Evolutionary conservation across 2,797 vertebrate species (phyloP).

Genomic region (Chaunax sp.): DNA sequence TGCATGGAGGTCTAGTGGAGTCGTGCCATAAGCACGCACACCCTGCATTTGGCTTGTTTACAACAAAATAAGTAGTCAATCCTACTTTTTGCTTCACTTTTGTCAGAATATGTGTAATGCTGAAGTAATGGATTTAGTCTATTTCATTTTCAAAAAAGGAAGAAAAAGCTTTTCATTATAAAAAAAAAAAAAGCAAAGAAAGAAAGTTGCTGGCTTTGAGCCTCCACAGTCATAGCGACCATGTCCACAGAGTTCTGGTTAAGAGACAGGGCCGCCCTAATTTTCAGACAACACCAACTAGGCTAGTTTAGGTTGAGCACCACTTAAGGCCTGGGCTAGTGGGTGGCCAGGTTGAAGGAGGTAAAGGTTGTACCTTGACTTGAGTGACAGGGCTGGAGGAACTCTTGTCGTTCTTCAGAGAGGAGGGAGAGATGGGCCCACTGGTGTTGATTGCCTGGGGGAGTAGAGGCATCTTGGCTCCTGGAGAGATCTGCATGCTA

Average conservation of each 20-base stretch:
- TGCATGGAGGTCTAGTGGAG: slow-evolving; percentile 68
- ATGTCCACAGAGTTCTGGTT: slow-evolving; percentile 81
- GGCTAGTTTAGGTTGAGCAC: slow-evolving; percentile 71
- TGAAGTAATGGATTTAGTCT: slow-evolving; percentile 51
- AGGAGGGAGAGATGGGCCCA: slow-evolving; percentile 94
- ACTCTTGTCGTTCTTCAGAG: slow-evolving; percentile 98
- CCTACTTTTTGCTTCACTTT: slow-evolving; percentile 45
- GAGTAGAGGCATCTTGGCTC: slow-evolving; percentile 97
- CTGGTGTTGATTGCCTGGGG: slow-evolving; percentile 92
- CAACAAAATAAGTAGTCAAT: slow-evolving; percentile 45
- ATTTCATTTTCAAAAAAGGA: slow-evolving; percentile 38
- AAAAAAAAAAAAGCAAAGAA: slow-evolving; percentile 42
- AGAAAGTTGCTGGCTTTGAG: slow-evolving; percentile 78
- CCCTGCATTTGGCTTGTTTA: slow-evolving; percentile 68
- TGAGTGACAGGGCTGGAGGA: slow-evolving; percentile 96
- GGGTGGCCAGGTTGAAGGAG: slow-evolving; percentile 49
- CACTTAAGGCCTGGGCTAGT: slow-evolving; percentile 53
- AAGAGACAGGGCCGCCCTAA: slow-evolving; percentile 52
- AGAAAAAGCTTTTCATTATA: slow-evolving; percentile 60
- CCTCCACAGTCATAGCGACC: slow-evolving; percentile 80
- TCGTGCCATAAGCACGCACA: slow-evolving; percentile 63
- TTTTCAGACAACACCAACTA: slow-evolving; percentile 56
- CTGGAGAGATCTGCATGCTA: slow-evolving; percentile 99
- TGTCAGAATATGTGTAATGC: slow-evolving; percentile 48
- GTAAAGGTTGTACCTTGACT: slow-evolving; percentile 90